phyloP scores from a whole-genome alignment of 37 sponge, comb jelly and placozoan species.

The Aplysina aerophoba region DNA sequence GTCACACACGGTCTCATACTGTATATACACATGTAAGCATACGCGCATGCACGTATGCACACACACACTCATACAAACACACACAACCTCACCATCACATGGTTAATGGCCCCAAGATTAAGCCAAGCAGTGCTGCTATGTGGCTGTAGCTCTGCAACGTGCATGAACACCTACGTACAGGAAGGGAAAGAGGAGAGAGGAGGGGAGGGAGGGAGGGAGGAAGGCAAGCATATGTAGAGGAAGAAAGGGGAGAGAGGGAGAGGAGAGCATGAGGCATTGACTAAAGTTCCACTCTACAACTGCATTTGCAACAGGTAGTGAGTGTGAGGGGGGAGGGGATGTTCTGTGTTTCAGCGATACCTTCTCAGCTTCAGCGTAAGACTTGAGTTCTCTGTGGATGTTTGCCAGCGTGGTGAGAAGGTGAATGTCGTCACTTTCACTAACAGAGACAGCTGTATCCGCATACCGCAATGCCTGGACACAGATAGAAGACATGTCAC shows the following conservation, averaged over 20 bases:
- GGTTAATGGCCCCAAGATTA: constrained; percentile 37
- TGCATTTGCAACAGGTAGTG: no score
- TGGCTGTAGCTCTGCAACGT: constrained; percentile 19
- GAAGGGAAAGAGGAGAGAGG: no score
- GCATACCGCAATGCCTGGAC: constrained; percentile 6
- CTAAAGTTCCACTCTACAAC: no score
- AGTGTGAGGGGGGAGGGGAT: not conserved
- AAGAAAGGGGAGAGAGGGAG: not conserved
- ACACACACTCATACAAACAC: constrained; percentile 17
- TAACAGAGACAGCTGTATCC: not conserved
- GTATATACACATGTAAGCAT: not conserved
- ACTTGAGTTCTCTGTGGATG: not conserved
- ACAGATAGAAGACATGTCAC: not conserved
- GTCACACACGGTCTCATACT: not conserved
- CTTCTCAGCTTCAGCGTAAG: constrained; percentile 2
- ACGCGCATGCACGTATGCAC: constrained; percentile 8
- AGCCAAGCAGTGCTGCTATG: not conserved
- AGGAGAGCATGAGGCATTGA: no score
- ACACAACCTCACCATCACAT: constrained; percentile 29
- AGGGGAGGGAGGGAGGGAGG: no score
- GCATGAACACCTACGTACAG: not conserved
- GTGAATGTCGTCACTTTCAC: not conserved
- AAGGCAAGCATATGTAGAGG: not conserved
- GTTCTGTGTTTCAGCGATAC: not conserved
- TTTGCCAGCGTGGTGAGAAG: not conserved